Evolutionary conservation across 2,113 vertebrate species (phyloP).

Genomic region (Pangasianodon gigas): DNA sequence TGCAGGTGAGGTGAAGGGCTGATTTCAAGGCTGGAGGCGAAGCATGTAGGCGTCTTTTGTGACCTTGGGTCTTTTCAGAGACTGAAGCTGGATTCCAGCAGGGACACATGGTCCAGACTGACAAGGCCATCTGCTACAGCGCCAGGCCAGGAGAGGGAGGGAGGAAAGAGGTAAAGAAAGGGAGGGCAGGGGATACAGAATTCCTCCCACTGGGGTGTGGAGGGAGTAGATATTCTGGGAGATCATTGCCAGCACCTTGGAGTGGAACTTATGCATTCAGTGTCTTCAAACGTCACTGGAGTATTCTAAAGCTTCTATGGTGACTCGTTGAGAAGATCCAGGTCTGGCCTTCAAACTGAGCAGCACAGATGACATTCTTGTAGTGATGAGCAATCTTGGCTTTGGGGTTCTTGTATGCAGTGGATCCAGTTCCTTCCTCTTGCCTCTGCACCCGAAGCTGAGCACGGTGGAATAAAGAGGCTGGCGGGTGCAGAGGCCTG

Average conservation of each 20-base stretch:
- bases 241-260: slow-evolving; percentile 65
- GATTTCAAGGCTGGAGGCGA: slow-evolving; percentile 55
- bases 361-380: slow-evolving; percentile 49
- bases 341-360: slow-evolving; percentile 33
- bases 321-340: slow-evolving; percentile 5
- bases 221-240: slow-evolving; percentile 78
- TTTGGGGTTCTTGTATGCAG: slow-evolving; percentile 56
- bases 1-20: slow-evolving; percentile 40
- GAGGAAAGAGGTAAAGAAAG: slow-evolving; percentile 66
- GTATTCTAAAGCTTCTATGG: slow-evolving; percentile 4
- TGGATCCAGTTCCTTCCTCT: slow-evolving; percentile 69
- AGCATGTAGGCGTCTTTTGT: slow-evolving; percentile 66
- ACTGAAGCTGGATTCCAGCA: slow-evolving; percentile 77
- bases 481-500: slow-evolving; percentile 60
- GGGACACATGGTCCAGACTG: slow-evolving; percentile 80
- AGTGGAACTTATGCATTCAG: slow-evolving; percentile 66
- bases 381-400: slow-evolving; percentile 59
- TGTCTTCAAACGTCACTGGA: slow-evolving; percentile 23
- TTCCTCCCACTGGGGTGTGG: slow-evolving; percentile 75
- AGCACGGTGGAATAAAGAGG: slow-evolving; percentile 66
- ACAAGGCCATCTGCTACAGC: slow-evolving; percentile 79
- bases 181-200: slow-evolving; percentile 66
- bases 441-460: slow-evolving; percentile 70
- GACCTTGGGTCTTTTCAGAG: slow-evolving; percentile 78
- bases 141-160: slow-evolving; percentile 64